Conservation (phyloP, 2,113 vertebrate species). For the Rhinolophus ferrumequinum region DNA sequence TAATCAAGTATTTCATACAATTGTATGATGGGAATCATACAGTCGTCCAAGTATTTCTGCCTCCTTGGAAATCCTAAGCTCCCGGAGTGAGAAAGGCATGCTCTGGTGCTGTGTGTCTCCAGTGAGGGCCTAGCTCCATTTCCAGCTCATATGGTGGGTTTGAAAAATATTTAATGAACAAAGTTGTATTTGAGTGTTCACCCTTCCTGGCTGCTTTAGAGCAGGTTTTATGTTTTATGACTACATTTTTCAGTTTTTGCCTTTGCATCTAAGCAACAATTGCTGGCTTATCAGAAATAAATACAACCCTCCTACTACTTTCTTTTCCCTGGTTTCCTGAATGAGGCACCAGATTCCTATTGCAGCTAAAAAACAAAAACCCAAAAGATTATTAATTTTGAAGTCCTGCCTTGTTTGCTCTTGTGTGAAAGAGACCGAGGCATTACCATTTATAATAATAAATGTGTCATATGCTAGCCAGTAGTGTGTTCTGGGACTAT, state of each 20-base stretch:
- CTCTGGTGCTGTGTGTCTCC: not conserved
- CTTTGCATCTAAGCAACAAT: slow-evolving; percentile 46
- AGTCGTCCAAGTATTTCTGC: not conserved
- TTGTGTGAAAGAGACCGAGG: slow-evolving; percentile 2
- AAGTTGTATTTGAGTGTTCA: not conserved
- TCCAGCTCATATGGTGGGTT: not conserved
- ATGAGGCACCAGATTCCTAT: not conserved
- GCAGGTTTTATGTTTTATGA: not conserved
- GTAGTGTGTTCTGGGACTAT: slow-evolving; percentile 30
- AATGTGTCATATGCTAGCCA: slow-evolving; percentile 41
- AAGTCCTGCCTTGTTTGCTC: not conserved
- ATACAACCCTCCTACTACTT: not conserved
- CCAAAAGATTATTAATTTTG: not conserved
- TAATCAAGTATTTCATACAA: not conserved
- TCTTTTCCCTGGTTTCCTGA: slow-evolving; percentile 16
- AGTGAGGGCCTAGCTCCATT: not conserved
- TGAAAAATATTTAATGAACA: not conserved
- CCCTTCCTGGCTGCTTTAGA: slow-evolving; percentile 10
- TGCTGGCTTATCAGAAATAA: not conserved
- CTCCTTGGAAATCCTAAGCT: not conserved
- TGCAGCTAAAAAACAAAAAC: not conserved
- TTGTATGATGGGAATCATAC: too few species aligned
- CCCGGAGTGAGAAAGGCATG: not conserved
- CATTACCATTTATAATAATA: slow-evolving; percentile 42
- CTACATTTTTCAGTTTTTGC: not conserved